These are phyloP conservation scores for Drosophila dunni DNA, from an alignment of 1,140 invertebrate genomes.

Conservation along the genomic window DNA sequence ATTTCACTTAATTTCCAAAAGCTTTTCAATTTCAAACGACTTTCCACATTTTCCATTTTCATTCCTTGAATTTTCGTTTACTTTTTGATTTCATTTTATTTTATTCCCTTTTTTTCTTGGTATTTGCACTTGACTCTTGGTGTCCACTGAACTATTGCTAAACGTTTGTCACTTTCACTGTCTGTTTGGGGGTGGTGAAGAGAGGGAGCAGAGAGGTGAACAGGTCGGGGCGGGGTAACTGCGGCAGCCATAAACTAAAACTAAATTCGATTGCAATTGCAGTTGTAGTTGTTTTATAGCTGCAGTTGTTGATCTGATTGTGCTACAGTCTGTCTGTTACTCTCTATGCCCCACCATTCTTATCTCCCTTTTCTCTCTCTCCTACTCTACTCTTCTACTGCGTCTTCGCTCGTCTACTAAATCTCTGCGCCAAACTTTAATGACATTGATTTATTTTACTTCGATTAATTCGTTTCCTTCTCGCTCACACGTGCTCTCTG, in stretches of 20 bases:
- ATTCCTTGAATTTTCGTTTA: constrained; percentile 17
- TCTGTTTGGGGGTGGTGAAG: constrained; percentile 4
- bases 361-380: not conserved
- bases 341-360: constrained; percentile 6
- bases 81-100: constrained; percentile 28
- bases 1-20: constrained; percentile 80
- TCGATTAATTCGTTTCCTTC: constrained; percentile 81
- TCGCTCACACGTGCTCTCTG: constrained; percentile 3
- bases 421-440: constrained; percentile 74
- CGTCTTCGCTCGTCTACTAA: constrained; percentile 45
- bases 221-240: not conserved
- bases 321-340: constrained; percentile 8
- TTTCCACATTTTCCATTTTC: not conserved
- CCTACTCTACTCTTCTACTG: not conserved
- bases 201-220: not conserved
- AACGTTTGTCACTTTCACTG: constrained; percentile 64
- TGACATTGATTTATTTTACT: constrained; percentile 84
- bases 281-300: constrained; percentile 4
- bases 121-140: constrained; percentile 59
- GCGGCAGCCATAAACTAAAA: constrained; percentile 48
- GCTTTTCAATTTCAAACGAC: constrained; percentile 61
- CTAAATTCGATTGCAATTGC: constrained; percentile 52
- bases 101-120: constrained; percentile 9
- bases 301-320: constrained; percentile 21
- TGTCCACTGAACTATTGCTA: constrained; percentile 66